Evolutionary conservation across 2,113 vertebrate genomes (phyloP), one percentile per base, ranked within the genome.

Genomic region (Xiphias gladius): DNA sequence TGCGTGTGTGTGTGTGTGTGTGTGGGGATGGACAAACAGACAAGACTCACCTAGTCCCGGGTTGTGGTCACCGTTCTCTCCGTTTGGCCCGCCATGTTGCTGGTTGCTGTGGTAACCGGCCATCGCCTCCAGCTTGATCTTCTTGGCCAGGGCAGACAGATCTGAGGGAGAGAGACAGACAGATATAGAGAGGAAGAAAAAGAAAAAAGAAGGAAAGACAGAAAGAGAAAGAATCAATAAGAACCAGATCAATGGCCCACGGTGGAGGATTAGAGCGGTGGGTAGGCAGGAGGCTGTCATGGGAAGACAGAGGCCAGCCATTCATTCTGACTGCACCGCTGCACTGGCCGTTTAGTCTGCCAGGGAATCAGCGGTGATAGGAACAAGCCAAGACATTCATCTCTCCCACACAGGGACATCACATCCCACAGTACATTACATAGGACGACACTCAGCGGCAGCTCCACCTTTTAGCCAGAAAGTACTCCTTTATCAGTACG

Each of bases 61-160:
- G 95, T 96, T 97, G 93, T 98, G 94, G 92, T 98, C 98, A 48
- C 98, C 97, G 41, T 99, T 99, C 92, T 99, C 97, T 58, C 96
- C 97, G 75, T 99, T 97, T 86, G 94, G 94, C 84, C 96, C 94
- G 82, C 97, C 96, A 79, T 98, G 98, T 87, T 97, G 97, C 80
- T 96, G 97, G 95, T 95, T 97, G 93, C 96, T 96, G 80, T 98
- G 97, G 94, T 97, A 99, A 95, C 96, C 94, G 83, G 95, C 97
- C 96, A 99, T 96, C 41, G 97, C 97, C 96, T 99, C 98, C 93
- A 99, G 92, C 94, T 99, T 99, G 94, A 99, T 99, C 96, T 99
- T 99, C 95, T 99, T 99, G 93, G 97, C 97, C 82, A 99, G 97
- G 69, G 97, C 97, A 1, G 98, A 97, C 86, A 99, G 94, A 95